phyloP scores from a whole-genome alignment of 2,888 invertebrate genomes.

The Laspeyria flexula region DNA sequence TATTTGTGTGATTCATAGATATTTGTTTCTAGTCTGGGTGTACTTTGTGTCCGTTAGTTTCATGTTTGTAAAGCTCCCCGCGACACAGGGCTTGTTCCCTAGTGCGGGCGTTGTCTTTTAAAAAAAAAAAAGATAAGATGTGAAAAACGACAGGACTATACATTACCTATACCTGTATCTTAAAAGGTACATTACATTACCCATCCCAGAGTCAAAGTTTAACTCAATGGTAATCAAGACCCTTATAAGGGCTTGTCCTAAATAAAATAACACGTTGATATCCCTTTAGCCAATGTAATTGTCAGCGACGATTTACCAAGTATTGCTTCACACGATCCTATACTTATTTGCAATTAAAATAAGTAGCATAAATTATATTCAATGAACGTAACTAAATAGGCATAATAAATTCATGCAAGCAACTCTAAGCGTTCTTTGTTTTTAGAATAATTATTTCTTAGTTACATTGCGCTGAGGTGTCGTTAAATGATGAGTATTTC shows the following conservation, averaged over 20 bases:
- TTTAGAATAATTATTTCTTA: slow-evolving; percentile 24
- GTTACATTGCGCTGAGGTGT: slow-evolving; percentile 27
- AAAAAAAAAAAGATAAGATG: no score
- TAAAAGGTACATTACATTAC: slow-evolving; percentile 18
- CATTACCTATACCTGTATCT: background rate
- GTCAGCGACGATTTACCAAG: slow-evolving; percentile 47
- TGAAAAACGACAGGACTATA: no score
- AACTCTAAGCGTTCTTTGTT: slow-evolving; percentile 21
- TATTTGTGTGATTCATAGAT: no score
- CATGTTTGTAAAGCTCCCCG: no score
- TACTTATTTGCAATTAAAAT: slow-evolving; percentile 56
- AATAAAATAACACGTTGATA: slow-evolving; percentile 42
- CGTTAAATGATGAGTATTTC: slow-evolving; percentile 28
- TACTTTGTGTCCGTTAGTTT: no score
- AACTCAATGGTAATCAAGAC: slow-evolving; percentile 37
- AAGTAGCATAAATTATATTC: slow-evolving; percentile 43
- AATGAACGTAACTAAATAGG: slow-evolving; percentile 29
- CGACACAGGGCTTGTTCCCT: no score
- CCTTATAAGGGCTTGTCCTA: slow-evolving; percentile 51
- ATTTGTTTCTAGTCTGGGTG: no score
- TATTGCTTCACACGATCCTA: slow-evolving; percentile 44
- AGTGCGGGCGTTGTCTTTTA: no score
- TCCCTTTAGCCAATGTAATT: slow-evolving; percentile 38
- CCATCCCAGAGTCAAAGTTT: slow-evolving; percentile 21
- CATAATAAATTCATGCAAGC: slow-evolving; percentile 32